Evolutionary conservation across 1,140 invertebrate species (phyloP).

Genomic region (Philaenus spumarius): DNA sequence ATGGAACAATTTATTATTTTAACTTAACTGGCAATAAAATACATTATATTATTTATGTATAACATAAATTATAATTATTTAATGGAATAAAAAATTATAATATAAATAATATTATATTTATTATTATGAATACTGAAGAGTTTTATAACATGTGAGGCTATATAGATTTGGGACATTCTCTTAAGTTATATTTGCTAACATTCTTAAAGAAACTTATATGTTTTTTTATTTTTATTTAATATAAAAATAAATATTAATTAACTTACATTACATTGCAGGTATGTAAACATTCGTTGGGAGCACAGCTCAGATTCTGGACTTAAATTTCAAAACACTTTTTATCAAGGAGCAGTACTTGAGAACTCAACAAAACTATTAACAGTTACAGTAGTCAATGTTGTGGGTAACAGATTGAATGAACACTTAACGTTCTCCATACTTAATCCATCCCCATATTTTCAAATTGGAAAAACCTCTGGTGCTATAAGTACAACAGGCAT

Average conservation of each 20-base stretch:
- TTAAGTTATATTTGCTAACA: too few species aligned
- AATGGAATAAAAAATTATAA: too few species aligned
- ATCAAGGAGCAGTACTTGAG: constrained; percentile 72
- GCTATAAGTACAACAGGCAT: constrained; percentile 74
- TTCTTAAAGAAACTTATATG: too few species aligned
- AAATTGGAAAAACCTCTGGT: constrained; percentile 83
- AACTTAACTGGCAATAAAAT: too few species aligned
- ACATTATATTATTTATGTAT: too few species aligned
- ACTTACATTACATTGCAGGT: constrained; percentile 17
- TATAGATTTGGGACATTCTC: too few species aligned
- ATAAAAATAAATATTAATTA: constrained; percentile 1
- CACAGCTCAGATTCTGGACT: constrained; percentile 68
- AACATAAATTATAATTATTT: too few species aligned
- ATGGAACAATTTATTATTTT: too few species aligned
- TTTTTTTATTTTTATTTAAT: not conserved
- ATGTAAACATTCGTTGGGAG: constrained; percentile 52
- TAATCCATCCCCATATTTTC: constrained; percentile 84
- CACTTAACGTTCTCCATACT: constrained; percentile 80
- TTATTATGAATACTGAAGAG: too few species aligned
- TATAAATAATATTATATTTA: too few species aligned
- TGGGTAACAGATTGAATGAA: constrained; percentile 79
- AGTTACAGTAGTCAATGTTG: constrained; percentile 76
- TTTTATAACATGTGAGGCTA: too few species aligned
- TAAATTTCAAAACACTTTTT: constrained; percentile 71
- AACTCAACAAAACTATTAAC: constrained; percentile 75